These are phyloP conservation scores for Adela reaumurella DNA, from an alignment of 2,888 invertebrate species.

Conservation along the genomic window DNA sequence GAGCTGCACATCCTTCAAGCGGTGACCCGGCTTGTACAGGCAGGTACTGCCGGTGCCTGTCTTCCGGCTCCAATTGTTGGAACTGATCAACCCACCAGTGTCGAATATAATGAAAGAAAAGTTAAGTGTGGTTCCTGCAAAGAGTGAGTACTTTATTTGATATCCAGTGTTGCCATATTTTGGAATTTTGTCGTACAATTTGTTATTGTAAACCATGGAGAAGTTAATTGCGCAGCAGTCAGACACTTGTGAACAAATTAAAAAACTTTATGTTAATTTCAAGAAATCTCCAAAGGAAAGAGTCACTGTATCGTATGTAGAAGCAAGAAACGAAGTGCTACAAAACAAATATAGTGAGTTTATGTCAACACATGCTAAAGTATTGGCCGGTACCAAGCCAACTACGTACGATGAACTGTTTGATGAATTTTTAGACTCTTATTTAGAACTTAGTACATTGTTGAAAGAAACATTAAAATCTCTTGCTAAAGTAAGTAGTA, in stretches of 20 bases:
- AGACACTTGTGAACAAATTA: neutral
- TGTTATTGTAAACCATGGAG: neutral
- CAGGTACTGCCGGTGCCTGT: too few relatives aligned
- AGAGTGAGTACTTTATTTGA: too few relatives aligned
- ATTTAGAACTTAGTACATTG: neutral
- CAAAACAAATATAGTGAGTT: neutral
- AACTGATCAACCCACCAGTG: too few relatives aligned
- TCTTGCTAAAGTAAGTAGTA: constrained; percentile 5
- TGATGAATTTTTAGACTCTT: neutral
- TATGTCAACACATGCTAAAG: neutral
- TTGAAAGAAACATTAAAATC: neutral
- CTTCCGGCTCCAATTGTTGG: too few relatives aligned
- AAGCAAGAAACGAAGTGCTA: constrained; percentile 6
- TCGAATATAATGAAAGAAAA: too few relatives aligned
- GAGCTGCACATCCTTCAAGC: too few relatives aligned
- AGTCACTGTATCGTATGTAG: constrained; percentile 13
- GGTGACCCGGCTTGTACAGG: too few relatives aligned
- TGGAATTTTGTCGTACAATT: too few relatives aligned
- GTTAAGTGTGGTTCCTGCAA: too few relatives aligned
- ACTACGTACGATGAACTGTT: neutral
- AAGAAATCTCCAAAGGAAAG: constrained; percentile 13
- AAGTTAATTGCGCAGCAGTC: neutral
- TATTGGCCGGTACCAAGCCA: neutral
- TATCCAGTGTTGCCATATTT: too few relatives aligned
- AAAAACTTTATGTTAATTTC: constrained; percentile 6